Percentiles rank a stretch among this genome's conserved stretches.
phyloP scores from a whole-genome alignment of 2,888 invertebrate genomes.

The Bellardia bayeri region DNA sequence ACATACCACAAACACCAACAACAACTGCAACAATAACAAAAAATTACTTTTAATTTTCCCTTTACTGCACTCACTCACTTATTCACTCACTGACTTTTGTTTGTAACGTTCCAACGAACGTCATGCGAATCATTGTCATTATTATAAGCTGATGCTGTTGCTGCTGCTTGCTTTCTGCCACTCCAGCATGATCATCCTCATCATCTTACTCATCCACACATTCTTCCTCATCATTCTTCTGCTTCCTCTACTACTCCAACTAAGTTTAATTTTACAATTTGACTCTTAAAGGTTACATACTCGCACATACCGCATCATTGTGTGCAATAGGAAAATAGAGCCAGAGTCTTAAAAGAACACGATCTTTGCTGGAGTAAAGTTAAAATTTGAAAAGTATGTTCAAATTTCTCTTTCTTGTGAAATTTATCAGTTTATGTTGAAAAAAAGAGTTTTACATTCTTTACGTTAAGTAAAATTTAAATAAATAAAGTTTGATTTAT shows the following conservation, averaged over 20 bases:
- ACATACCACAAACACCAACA: conserved; percentile 58
- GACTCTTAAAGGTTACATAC: conserved; percentile 74
- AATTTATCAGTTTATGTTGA: too few species aligned
- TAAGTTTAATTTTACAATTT: conserved; percentile 70
- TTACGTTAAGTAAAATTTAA: too few species aligned
- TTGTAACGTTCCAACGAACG: conserved; percentile 70
- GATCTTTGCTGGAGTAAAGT: background rate
- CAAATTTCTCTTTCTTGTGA: too few species aligned
- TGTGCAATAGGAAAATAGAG: conserved; percentile 34
- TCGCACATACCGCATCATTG: conserved; percentile 67
- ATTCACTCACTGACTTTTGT: conserved; percentile 32
- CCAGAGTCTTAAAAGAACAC: conserved; percentile 30
- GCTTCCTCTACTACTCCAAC: conserved; percentile 31
- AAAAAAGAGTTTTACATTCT: too few species aligned
- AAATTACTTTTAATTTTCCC: conserved; percentile 68
- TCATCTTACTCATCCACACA: conserved; percentile 59
- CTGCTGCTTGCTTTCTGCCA: conserved; percentile 53
- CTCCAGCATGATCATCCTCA: conserved; percentile 59
- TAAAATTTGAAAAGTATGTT: background rate
- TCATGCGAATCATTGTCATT: conserved; percentile 74
- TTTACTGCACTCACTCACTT: conserved; percentile 31
- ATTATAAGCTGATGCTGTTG: conserved; percentile 67
- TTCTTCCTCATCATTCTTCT: conserved; percentile 37
- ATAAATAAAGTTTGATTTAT: too few species aligned
- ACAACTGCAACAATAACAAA: too few species aligned